Evolutionary conservation across 2,797 vertebrate genomes (phyloP), one percentile per base, ranked within the genome.

Genomic region (Acanthiza pusilla): DNA sequence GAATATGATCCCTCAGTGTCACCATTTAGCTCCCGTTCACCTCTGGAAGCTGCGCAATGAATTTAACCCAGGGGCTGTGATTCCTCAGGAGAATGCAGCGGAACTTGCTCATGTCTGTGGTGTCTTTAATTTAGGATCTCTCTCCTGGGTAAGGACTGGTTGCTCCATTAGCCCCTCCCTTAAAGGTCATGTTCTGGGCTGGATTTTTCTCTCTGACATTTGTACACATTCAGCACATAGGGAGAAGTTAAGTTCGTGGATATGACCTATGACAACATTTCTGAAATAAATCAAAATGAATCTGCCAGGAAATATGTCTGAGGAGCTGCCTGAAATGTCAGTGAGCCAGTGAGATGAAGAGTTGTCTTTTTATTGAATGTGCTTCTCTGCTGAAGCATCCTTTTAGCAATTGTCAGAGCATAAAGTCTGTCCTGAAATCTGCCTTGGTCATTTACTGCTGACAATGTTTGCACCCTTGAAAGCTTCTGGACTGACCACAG

Each of bases 301-400:
- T 87, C 73, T 93, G 55, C 73, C 66, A 66, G 26, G n/a, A 77
- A 81, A 83, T 90, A 50, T 60, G 82, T 71, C 48, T 21, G 63
- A 83, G 80, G 45, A 91, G 9, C 61, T 80, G 72, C 48, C 90
- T 3, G 32, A 94, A 96, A 95, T 96, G 95, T 95, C 94, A 96
- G 36, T 11, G 47, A 89, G 76, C 29, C 81, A 74, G 34, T 68
- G 88, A 93, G 88, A 90, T 66, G 70, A 91, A 7, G 40, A 34
- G 60, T 62, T 76, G 47, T 66, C 53, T 45, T 73, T 92, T 85
- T 54, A 93, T 42, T 54, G 80, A 70, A 32, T 47, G 20, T 65
- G 48, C 43, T 85, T 22, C 93, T 83, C 55, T 80, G 78, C 25
- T 50, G n/a, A 78, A 43, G 53, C 83, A 30, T 53, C 58, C 19